Base-by-base conservation (phyloP, 2,113 vertebrate genomes). In the Hoplias malabaricus region DNA sequence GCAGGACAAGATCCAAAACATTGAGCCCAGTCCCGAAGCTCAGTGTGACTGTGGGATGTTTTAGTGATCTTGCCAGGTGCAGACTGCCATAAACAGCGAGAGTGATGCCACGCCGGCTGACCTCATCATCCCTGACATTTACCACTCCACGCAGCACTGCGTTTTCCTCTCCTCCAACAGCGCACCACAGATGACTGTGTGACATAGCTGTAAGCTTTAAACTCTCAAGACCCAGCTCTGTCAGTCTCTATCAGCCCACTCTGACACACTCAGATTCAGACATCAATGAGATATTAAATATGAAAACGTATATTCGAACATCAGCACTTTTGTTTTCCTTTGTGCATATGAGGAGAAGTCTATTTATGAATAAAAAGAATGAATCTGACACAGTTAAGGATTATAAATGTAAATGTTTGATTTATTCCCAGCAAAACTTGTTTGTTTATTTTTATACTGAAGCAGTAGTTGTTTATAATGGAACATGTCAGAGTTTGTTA, bases 41-140 rank as follows among this genome's bases (percentile, higher is more conserved):
- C 74, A 53, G 67, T 36, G 65, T 40, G 78, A 81, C 79, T 86
- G 82, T 86, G 85, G 77, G 75, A 73, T 25, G 67, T 73, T 82
- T 82, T 89, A 85, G 83, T 77, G 82, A 89, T 71, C 80, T 88
- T 85, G 85, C 77, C 54, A 84, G 53, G 57, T 68, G 9, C 75
- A 83, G 86, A 81, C 84, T 81, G 85, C 79, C 46, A 21, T 84
- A 86, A n/a, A 87, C 83, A 77, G 78, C 80, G 76, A 70, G 73
- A 54, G 69, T 79, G 42, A 83, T 80, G 83, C 74, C 84, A 75
- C 88, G 76, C 86, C 84, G 84, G 87, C 80, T 86, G 85, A 85
- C 83, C 89, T 90, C 88, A 89, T 91, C 89, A 89, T 86, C 83
- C 81, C 71, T 90, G 91, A 89, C 90, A 91, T 90, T 91, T 88